These are phyloP conservation scores for Hirundichthys speculiger DNA, from an alignment of 2,113 vertebrate species.

Conservation along the genomic window DNA sequence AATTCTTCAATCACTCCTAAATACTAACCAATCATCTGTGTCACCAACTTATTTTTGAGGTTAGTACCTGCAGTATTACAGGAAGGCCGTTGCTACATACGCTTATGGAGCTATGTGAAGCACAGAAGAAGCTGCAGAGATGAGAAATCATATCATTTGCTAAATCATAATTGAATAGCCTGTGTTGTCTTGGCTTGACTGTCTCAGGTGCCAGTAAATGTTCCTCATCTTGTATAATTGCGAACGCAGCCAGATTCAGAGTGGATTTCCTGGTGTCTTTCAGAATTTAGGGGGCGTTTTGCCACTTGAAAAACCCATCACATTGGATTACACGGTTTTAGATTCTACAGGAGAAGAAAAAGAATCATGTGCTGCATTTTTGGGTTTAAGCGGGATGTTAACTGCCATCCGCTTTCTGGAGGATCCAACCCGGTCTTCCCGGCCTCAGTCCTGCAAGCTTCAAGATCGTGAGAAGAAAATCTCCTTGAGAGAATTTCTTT, in stretches of 20 bases:
- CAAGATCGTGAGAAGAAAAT: constrained; percentile 39
- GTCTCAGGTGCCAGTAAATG: constrained; percentile 58
- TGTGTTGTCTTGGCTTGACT: constrained; percentile 33
- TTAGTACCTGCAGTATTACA: constrained; percentile 5
- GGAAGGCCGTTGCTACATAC: constrained; percentile 6
- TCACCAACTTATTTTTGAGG: constrained; percentile 32
- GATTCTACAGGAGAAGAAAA: constrained; percentile 48
- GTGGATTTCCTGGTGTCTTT: constrained; percentile 73
- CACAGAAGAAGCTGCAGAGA: constrained; percentile 6
- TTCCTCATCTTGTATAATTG: constrained; percentile 59
- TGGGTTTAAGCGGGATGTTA: constrained; percentile 47
- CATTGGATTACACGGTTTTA: constrained; percentile 71
- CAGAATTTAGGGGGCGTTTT: constrained; percentile 63
- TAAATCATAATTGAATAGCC: constrained; percentile 56
- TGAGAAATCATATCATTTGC: constrained; percentile 42
- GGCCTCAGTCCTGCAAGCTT: constrained; percentile 36
- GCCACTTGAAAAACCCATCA: constrained; percentile 70
- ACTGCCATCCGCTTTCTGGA: constrained; percentile 39
- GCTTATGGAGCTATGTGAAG: constrained; percentile 6
- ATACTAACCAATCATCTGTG: constrained; percentile 48
- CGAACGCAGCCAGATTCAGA: constrained; percentile 54
- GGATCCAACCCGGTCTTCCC: constrained; percentile 28
- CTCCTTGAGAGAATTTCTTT: constrained; percentile 29
- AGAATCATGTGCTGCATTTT: constrained; percentile 40
- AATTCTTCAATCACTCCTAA: constrained; percentile 55